Conservation (phyloP, 2,113 vertebrate species). For the Rhinopomastus cyanomelas region DNA sequence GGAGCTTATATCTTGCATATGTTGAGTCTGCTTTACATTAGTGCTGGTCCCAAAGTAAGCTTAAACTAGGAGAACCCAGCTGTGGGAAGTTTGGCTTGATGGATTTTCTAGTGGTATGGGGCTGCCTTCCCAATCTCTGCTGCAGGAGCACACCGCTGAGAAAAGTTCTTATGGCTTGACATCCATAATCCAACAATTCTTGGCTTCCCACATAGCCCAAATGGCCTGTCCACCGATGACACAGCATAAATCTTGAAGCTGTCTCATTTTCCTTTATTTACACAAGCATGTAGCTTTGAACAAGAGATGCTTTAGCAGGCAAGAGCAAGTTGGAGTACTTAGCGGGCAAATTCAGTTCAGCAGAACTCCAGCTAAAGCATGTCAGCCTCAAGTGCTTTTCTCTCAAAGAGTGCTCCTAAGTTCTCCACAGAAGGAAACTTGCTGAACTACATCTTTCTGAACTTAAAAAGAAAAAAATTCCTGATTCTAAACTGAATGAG, state of each 20-base stretch:
- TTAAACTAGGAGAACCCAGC: neutral
- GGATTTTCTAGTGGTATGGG: neutral
- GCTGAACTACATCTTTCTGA: constrained; percentile 46
- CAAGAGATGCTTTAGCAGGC: neutral
- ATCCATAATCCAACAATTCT: neutral
- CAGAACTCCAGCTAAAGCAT: constrained; percentile 41
- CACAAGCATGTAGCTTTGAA: neutral
- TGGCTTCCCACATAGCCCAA: neutral
- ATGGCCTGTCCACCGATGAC: neutral
- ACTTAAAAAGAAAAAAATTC: constrained; percentile 43
- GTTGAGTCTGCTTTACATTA: neutral
- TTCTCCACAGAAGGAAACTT: constrained; percentile 39
- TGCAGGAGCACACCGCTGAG: neutral
- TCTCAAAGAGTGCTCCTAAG: constrained; percentile 28
- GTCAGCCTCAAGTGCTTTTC: constrained; percentile 37
- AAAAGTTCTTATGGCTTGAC: neutral
- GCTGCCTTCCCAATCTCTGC: neutral
- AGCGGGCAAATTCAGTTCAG: constrained; percentile 43
- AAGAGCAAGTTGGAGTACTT: neutral
- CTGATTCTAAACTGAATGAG: constrained; percentile 28
- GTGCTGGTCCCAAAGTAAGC: neutral
- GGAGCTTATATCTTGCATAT: neutral
- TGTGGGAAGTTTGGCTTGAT: neutral
- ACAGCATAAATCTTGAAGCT: neutral
- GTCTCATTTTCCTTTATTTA: constrained; percentile 1